Evolutionary conservation across 1,140 invertebrate genomes (phyloP), one percentile per base, ranked within the genome.

Genomic region (Drosophila ironensis): DNA sequence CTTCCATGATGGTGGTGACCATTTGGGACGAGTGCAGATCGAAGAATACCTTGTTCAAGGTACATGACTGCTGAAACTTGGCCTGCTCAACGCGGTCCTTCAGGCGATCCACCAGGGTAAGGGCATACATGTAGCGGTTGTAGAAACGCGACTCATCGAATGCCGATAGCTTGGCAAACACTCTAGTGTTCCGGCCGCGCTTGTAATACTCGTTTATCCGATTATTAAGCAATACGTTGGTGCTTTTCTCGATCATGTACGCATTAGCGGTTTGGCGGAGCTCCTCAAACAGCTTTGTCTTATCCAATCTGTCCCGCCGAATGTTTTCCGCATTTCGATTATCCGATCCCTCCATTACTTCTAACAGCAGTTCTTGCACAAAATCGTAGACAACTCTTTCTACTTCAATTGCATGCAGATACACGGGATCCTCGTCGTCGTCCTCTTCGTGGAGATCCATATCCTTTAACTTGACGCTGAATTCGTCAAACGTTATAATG

Each of bases 141-240:
- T 33, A 44, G 2, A 9, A 27, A 0, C 7, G 2, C 1, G 6
- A 1, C 1, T 30, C 27, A 0, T 0, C 0, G 0, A 28, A 16
- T 0, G 16, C 11, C 0, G 22, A 0, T 0, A 60, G n/a, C 0
- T 0, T 1, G 0, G 1, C 0, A 7, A 76, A 59, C 0, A 17
- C 35, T 1, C 76, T 54, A 6, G 0, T 3, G 25, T 56, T 68
- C n/a, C 35, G 47, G 2, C 1, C 2, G 0, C 76, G 72, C 3
- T 68, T 82, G 19, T 14, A 54, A 11, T 72, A 72, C 0, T 81
- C 76, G 0, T 3, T 1, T 4, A 82, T n/a, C 4, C 80, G 80
- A 2, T 0, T 0, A 14, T 28, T 38, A 1, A 81, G 24, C 20
- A 50, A 51, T 0, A 0, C 4, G 16, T 72, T 61, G 7, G 25